Evolutionary conservation across 1,140 invertebrate species (phyloP).

Genomic region (Drosophila eugracilis): DNA sequence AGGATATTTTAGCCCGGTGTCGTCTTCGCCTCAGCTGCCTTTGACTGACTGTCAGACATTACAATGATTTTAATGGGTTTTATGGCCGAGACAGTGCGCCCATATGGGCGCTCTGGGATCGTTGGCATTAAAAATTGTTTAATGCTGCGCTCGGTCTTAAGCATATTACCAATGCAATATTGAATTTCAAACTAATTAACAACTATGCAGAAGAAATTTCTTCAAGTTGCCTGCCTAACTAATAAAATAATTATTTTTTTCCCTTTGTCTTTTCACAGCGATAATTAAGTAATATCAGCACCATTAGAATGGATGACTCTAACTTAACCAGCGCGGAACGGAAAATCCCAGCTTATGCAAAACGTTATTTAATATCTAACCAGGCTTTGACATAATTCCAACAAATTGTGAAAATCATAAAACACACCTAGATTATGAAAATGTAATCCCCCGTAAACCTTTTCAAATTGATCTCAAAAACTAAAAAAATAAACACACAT

Average conservation of each 20-base stretch:
- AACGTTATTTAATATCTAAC: slow-evolving; percentile 42
- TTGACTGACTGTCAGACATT: slow-evolving; percentile 71
- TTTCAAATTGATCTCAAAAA: slow-evolving; percentile 77
- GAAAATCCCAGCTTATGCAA: slow-evolving; percentile 6
- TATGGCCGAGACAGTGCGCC: slow-evolving; percentile 69
- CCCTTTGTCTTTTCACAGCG: slow-evolving; percentile 43
- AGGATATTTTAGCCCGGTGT: slow-evolving; percentile 23
- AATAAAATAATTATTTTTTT: slow-evolving; percentile 21
- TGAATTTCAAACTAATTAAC: slow-evolving; percentile 54
- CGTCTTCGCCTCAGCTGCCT: slow-evolving; percentile 39
- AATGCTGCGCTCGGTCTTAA: slow-evolving; percentile 57
- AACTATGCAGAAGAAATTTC: not conserved
- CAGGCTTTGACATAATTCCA: slow-evolving; percentile 29
- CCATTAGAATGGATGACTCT: slow-evolving; percentile 9
- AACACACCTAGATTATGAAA: slow-evolving; percentile 13
- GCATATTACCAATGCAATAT: slow-evolving; percentile 55
- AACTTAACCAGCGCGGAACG: slow-evolving; percentile 3
- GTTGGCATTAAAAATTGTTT: slow-evolving; percentile 56
- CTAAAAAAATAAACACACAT: slow-evolving; percentile 31
- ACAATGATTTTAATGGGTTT: slow-evolving; percentile 81
- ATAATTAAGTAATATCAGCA: slow-evolving; percentile 51
- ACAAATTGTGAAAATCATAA: slow-evolving; percentile 11
- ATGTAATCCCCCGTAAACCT: slow-evolving; percentile 37
- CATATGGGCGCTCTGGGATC: slow-evolving; percentile 67
- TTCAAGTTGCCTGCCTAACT: slow-evolving; percentile 17